Percentiles rank a stretch among this genome's conserved stretches.
These are phyloP conservation scores for Centropristis striata DNA, from an alignment of 2,113 vertebrate species.

Conservation along the genomic window DNA sequence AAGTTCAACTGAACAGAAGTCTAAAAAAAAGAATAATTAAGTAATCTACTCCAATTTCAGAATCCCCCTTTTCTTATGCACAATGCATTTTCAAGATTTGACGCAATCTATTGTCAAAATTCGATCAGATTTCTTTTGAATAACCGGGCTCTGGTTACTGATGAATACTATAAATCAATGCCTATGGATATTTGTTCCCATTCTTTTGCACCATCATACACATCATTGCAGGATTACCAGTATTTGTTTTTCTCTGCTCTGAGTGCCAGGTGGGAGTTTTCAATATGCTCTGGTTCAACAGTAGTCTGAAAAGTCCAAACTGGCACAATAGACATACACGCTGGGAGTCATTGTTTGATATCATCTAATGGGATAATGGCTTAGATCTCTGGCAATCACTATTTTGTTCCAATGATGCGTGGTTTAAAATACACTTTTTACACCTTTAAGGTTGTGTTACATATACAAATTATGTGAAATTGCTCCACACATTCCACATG, in stretches of 20 bases:
- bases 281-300: neutral
- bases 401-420: neutral
- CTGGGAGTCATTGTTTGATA: neutral
- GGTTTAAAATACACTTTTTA: neutral
- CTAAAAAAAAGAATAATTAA: too few species aligned
- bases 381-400: too few species aligned
- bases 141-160: neutral
- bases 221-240: neutral
- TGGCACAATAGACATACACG: too few species aligned
- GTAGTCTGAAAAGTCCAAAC: too few species aligned
- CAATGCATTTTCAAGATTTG: too few species aligned
- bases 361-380: neutral
- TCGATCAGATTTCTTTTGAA: too few species aligned
- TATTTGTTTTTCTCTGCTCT: neutral
- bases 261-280: too few species aligned
- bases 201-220: neutral
- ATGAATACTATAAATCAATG: neutral
- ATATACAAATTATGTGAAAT: neutral
- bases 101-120: too few species aligned
- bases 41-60: too few species aligned
- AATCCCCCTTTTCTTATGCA: too few species aligned
- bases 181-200: neutral
- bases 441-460: neutral
- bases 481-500: slow-evolving; percentile 4
- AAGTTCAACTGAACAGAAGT: too few species aligned